Evolutionary conservation across 1,140 invertebrate genomes (phyloP).

Genomic region (Drosophila quadrilineata): DNA sequence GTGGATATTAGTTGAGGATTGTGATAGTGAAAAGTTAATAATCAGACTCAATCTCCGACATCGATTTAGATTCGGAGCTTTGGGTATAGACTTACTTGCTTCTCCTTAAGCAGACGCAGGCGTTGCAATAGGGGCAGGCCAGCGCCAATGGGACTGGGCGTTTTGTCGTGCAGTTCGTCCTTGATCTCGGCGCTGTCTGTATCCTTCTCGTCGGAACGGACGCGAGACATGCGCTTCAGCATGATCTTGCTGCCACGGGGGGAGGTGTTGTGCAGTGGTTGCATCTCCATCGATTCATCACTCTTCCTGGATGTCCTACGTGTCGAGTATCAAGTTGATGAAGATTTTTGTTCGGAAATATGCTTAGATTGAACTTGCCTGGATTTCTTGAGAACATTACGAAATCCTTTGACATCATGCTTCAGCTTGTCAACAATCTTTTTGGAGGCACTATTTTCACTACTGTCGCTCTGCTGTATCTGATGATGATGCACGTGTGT

Average conservation of each 20-base stretch:
- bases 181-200: slow-evolving; percentile 83
- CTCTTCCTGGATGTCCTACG: slow-evolving; percentile 82
- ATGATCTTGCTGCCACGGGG: slow-evolving; percentile 82
- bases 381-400: slow-evolving; percentile 86
- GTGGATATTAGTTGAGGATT: too few species aligned
- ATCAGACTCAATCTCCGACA: too few species aligned
- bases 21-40: too few species aligned
- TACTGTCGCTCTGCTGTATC: slow-evolving; percentile 82
- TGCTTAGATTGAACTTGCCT: slow-evolving; percentile 55
- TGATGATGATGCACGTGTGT: slow-evolving; percentile 82
- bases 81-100: slow-evolving; percentile 86
- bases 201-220: slow-evolving; percentile 86
- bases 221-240: slow-evolving; percentile 86
- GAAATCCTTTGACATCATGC: slow-evolving; percentile 90
- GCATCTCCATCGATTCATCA: slow-evolving; percentile 86
- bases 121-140: slow-evolving; percentile 90
- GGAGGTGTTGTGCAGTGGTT: slow-evolving; percentile 83
- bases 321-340: too few species aligned
- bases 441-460: slow-evolving; percentile 86
- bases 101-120: slow-evolving; percentile 90
- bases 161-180: slow-evolving; percentile 83
- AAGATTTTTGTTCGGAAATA: too few species aligned
- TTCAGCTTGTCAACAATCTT: slow-evolving; percentile 90
- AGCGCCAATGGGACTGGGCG: slow-evolving; percentile 87
- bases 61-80: too few species aligned